Evolutionary conservation across 2,797 vertebrate species (phyloP), one percentile per base, ranked within the genome.

Genomic region (Dendrocincla tyrannina): DNA sequence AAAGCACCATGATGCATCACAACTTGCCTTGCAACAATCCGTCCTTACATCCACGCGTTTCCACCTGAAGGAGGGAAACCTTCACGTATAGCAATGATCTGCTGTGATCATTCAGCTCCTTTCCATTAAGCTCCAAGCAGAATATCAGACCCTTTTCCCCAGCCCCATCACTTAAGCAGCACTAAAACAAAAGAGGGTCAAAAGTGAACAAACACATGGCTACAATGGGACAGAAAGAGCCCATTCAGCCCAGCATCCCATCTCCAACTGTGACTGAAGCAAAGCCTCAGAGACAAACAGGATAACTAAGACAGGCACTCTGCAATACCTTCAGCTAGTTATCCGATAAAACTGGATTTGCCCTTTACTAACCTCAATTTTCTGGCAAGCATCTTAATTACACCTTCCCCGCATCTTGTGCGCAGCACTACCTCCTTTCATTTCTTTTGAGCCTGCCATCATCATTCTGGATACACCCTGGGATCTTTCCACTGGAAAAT

Each of bases 101-200:
- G 39, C 72, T 37, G 22, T 8, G 27, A 37, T 49, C n/a, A 35
- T 55, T 66, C 59, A 85, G 35, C 33, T 69, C 41, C 59, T 44
- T 79, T 86, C n/a, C 37, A 52, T 24, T 44, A 67, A 37, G 39
- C 11, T 68, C 46, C 62, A 23, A 24, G 33, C 8, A 78, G 25
- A 70, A 0, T 10, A 73, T 18, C 30, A 63, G 32, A 42, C 7
- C 2, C 4, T 60, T 64, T 15, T 2, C 1, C 63, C 17, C 3
- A 1, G 0, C 1, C 0, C 13, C 30, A 11, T 4, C 4, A 5
- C 2, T 0, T 23, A 63, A 52, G 5, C 10, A 76, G 49, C 8
- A 30, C 3, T 30, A 46, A 74, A 83, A 83, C 0, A 4, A 35
- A 77, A 87, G 28, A 75, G 5, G 8, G 49, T 47, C 63, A 76